Evolutionary conservation across 2,888 invertebrate species (phyloP).

Genomic region (Lepidochrysops patricia): DNA sequence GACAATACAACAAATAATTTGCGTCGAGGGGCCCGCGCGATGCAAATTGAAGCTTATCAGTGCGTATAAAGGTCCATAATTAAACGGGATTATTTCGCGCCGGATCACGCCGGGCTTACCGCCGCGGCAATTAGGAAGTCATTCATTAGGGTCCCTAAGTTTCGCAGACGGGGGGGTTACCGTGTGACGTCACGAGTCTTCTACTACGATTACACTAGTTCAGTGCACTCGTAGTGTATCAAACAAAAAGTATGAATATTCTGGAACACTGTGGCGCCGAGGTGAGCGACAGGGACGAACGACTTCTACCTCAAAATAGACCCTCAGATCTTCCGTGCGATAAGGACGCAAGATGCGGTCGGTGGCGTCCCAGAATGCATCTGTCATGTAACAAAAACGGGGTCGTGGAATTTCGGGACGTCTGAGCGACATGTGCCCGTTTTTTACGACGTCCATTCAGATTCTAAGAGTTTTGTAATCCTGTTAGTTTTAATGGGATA

Average conservation of each 20-base stretch:
- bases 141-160: constrained; percentile 74
- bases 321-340: constrained; percentile 59
- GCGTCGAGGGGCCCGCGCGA: constrained; percentile 52
- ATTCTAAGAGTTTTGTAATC: constrained; percentile 71
- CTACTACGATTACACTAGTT: constrained; percentile 34
- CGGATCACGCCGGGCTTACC: constrained; percentile 59
- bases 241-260: constrained; percentile 60
- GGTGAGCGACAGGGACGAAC: constrained; percentile 59
- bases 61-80: constrained; percentile 64
- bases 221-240: constrained; percentile 34
- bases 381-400: constrained; percentile 68
- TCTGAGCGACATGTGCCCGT: constrained; percentile 63
- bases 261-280: constrained; percentile 57
- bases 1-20: constrained; percentile 38
- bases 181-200: constrained; percentile 60
- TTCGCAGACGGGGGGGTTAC: constrained; percentile 74
- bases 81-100: constrained; percentile 55
- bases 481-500: constrained; percentile 66
- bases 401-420: constrained; percentile 69
- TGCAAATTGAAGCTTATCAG: constrained; percentile 60
- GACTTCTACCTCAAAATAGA: constrained; percentile 61
- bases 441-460: constrained; percentile 68
- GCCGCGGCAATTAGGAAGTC: constrained; percentile 73
- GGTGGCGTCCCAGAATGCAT: constrained; percentile 70
- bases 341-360: constrained; percentile 71